Base-by-base conservation (phyloP, 2,113 vertebrate genomes). In the Rafetus swinhoei region DNA sequence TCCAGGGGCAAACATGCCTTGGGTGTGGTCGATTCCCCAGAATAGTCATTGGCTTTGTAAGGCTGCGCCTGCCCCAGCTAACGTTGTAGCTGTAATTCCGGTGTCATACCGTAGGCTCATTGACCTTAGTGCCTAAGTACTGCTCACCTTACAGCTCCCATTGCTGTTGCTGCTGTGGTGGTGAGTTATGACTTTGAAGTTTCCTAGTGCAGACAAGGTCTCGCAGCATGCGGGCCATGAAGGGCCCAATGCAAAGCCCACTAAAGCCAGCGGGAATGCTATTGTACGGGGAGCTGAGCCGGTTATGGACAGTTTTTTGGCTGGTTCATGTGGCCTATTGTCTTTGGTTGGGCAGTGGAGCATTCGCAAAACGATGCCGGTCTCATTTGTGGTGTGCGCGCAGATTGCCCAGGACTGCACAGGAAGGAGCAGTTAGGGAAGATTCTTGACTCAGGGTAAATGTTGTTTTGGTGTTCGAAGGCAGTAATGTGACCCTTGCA, bases 41-140 rank as follows among this genome's bases (percentile, higher is more conserved):
- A n/a, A 57, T 81, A 57, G 54, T 32, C 19, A 15, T n/a, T 60
- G 56, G 12, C 19, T 39, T 81, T 29, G 15, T 32, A 82, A 57
- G 8, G 21, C 14, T 60, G 24, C 5, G 4, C n/a, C 39, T 57
- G 24, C 29, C 50, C 39, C 14, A 59, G 35, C n/a, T 24, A 77
- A 62, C 18, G 2, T 57, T 21, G 54, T 8, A 50, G 72, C n/a
- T 24, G n/a, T 39, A 74, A 25, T 9, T 55, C 65, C 29, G 7
- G 10, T 29, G 7, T 13, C 54, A 56, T 50, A 82, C 25, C 54
- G 0, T 9, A 27, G 35, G 52, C 2, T 59, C 7, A 0, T 39
- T 76, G 0, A 52, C 21, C 62, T 56, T 4, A 5, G 14, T 6
- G 74, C 25, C 59, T 53, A 25, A 6, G 3, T 54, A 14, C 0